Conservation (phyloP, 2,797 vertebrate species). For the Acipenser ruthenus region DNA sequence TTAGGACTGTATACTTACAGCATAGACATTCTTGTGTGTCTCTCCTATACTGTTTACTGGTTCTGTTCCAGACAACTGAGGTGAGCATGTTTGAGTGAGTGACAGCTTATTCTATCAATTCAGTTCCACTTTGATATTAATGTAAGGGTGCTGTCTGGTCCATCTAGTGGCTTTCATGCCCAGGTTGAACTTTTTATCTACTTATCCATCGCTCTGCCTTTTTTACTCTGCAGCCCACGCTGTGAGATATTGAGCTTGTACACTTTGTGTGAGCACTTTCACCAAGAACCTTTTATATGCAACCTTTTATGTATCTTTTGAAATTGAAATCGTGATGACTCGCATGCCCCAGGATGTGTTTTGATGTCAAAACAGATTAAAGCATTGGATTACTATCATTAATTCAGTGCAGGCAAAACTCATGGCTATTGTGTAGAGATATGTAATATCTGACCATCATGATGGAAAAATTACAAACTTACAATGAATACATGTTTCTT, state of each 20-base stretch:
- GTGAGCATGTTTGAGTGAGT: no score
- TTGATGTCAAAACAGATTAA: not conserved
- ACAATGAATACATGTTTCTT: not conserved
- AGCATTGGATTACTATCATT: not conserved
- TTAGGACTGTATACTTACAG: no score
- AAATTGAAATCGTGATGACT: not conserved
- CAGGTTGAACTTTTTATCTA: not conserved
- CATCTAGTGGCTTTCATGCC: not conserved
- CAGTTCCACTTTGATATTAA: no score
- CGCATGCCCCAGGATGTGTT: not conserved
- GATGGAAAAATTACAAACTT: not conserved
- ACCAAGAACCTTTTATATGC: not conserved
- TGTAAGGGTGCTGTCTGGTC: not conserved
- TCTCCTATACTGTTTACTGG: no score
- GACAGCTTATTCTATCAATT: no score
- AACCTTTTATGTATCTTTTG: not conserved
- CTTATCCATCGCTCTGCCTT: not conserved
- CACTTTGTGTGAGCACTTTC: not conserved
- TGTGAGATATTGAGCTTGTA: not conserved
- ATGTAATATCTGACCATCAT: not conserved
- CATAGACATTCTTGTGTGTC: no score
- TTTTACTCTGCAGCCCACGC: not conserved
- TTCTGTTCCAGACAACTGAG: no score
- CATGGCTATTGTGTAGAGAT: not conserved
- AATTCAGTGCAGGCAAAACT: not conserved